These are phyloP conservation scores for Drosophila navojoa DNA, from an alignment of 1,140 invertebrate species.

Conservation along the genomic window DNA sequence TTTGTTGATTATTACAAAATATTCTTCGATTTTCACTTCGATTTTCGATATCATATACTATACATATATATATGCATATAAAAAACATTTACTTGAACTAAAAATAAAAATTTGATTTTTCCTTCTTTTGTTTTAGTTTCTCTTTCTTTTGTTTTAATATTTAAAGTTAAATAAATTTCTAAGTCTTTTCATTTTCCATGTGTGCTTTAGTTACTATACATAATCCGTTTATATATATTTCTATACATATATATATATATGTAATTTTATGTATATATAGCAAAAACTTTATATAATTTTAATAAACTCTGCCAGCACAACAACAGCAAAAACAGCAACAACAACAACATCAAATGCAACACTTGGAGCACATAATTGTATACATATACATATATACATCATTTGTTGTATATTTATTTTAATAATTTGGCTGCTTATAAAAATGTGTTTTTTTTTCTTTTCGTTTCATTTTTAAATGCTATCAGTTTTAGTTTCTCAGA, in stretches of 20 bases:
- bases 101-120: conserved; percentile 70
- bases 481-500: conserved; percentile 45
- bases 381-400: conserved; percentile 15
- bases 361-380: conserved; percentile 22
- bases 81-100: conserved; percentile 63
- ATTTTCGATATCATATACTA: conserved; percentile 7
- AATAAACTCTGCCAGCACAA: conserved; percentile 32
- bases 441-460: conserved; percentile 28
- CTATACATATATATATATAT: conserved; percentile 46
- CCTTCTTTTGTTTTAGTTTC: neutral
- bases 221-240: conserved; percentile 64
- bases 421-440: conserved; percentile 56
- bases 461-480: conserved; percentile 25
- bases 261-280: conserved; percentile 62
- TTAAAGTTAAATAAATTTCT: conserved; percentile 75
- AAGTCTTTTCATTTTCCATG: conserved; percentile 83
- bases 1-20: conserved; percentile 53
- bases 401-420: conserved; percentile 48
- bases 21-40: conserved; percentile 35
- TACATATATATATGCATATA: conserved; percentile 49
- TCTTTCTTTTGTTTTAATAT: conserved; percentile 33
- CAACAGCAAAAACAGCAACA: conserved; percentile 18
- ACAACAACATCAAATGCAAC: conserved; percentile 26
- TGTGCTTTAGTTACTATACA: conserved; percentile 81
- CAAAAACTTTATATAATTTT: conserved; percentile 77